Evolutionary conservation across 2,113 vertebrate species (phyloP), one percentile per base, ranked within the genome.

Genomic region (Stegastes partitus): DNA sequence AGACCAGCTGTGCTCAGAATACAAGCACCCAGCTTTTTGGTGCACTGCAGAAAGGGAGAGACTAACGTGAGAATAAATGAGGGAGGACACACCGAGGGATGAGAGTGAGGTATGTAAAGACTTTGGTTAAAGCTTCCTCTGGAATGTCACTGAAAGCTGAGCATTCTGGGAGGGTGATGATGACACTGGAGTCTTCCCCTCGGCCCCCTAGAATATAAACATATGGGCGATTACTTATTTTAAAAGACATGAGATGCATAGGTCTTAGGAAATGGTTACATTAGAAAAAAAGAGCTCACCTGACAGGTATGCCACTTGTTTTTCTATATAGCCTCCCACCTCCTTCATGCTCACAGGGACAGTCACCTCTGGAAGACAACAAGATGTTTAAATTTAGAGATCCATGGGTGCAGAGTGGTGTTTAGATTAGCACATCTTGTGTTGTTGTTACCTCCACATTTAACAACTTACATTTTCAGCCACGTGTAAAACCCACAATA

Each of bases 131-230:
- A 1, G 93, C 90, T 86, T 97, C 94, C 84, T 98, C 96, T 0
- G 97, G 95, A 86, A 98, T 95, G 78, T 97, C 95, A 22, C 91
- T 96, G 94, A 99, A 99, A 79, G 91, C 93, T 26, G 94, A 94
- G 31, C 95, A 97, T 91, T 99, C 97, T 2, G 98, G 98, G 68
- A 99, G 95, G 0, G 97, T 99, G 92, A 99, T 96, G 77, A 99
- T 97, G 93, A 97, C 96, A 22, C 95, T 95, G 50, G 96, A 96
- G 77, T 98, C 96, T 83, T 96, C 97, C 23, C 96, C 97, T 49
- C 95, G 95, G 9, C 97, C 98, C 42, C 98, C 97, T 99, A 83
- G n/a, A 77, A 77, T 45, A 44, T 1, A 5, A 57, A 14, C 62
- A 68, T 11, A 47, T 0, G 28, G 9, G 2, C 6, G 37, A 34